Conservation (phyloP, 2,888 invertebrate species). For the Hanleya hanleyi region DNA sequence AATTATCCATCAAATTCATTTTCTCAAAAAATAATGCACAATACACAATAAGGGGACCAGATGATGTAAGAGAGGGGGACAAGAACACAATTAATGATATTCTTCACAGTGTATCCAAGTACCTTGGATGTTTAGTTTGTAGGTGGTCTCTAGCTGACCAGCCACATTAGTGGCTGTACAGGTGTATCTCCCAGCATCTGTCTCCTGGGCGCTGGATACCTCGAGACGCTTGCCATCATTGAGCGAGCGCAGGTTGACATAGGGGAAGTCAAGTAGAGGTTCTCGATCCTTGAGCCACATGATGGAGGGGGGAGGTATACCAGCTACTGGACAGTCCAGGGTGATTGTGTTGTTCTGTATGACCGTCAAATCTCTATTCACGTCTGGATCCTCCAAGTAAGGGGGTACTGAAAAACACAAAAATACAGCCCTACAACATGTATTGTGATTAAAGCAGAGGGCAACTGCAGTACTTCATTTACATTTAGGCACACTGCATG, state of each 20-base stretch:
- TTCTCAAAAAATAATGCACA: too few relatives aligned
- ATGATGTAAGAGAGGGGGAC: too few relatives aligned
- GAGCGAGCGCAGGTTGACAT: slow-evolving; percentile 58
- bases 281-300: slow-evolving; percentile 70
- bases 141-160: slow-evolving; percentile 67
- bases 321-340: slow-evolving; percentile 70
- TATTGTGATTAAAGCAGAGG: too few relatives aligned
- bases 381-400: slow-evolving; percentile 45
- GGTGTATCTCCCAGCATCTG: slow-evolving; percentile 73
- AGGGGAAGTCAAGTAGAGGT: slow-evolving; percentile 62
- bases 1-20: too few relatives aligned
- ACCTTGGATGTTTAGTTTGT: slow-evolving; percentile 63
- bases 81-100: too few relatives aligned
- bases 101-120: neutral
- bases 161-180: slow-evolving; percentile 75
- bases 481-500: too few relatives aligned
- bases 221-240: slow-evolving; percentile 66
- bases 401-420: slow-evolving; percentile 72
- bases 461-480: too few relatives aligned
- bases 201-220: slow-evolving; percentile 68
- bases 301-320: slow-evolving; percentile 72
- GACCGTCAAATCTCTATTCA: slow-evolving; percentile 59
- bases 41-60: too few relatives aligned
- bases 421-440: too few relatives aligned
- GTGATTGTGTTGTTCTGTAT: slow-evolving; percentile 67